phyloP scores from a whole-genome alignment of 1,140 invertebrate genomes.

The Apis dorsata region DNA sequence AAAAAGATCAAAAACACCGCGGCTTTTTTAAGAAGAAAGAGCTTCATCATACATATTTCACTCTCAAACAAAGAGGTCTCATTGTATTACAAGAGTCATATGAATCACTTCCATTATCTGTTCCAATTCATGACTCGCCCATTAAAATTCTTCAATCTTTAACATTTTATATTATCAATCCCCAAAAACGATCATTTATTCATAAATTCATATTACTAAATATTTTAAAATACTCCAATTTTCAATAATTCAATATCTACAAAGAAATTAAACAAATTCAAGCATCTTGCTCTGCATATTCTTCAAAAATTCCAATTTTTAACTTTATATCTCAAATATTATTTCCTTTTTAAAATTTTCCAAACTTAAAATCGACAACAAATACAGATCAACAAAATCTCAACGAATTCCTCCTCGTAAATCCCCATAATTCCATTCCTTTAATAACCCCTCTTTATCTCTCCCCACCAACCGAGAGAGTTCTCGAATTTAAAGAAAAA shows the following conservation, averaged over 20 bases:
- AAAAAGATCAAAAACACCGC: not conserved
- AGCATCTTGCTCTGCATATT: too few relatives aligned
- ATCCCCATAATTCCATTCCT: too few relatives aligned
- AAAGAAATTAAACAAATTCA: not conserved
- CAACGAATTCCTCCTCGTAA: too few relatives aligned
- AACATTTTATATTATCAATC: too few relatives aligned
- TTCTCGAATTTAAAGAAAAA: not conserved
- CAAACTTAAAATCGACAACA: too few relatives aligned
- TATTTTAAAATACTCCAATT: not conserved
- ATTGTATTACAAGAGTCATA: not conserved
- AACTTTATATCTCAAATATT: too few relatives aligned
- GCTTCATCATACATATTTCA: not conserved
- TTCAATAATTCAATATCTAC: not conserved
- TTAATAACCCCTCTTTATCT: not conserved
- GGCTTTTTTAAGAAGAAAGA: not conserved
- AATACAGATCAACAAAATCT: too few relatives aligned
- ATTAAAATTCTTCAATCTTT: not conserved
- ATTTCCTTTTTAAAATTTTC: too few relatives aligned
- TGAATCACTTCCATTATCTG: constrained; percentile 5
- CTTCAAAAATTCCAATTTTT: too few relatives aligned
- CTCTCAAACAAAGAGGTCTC: not conserved
- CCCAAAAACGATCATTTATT: too few relatives aligned
- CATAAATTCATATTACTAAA: too few relatives aligned
- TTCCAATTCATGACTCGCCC: not conserved
- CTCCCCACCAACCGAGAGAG: too few relatives aligned